A percentile compares a stretch with the other conserved stretches of the same genome.
phyloP scores from a whole-genome alignment of 2,113 vertebrate genomes.

The Phylloscopus whistleri region DNA sequence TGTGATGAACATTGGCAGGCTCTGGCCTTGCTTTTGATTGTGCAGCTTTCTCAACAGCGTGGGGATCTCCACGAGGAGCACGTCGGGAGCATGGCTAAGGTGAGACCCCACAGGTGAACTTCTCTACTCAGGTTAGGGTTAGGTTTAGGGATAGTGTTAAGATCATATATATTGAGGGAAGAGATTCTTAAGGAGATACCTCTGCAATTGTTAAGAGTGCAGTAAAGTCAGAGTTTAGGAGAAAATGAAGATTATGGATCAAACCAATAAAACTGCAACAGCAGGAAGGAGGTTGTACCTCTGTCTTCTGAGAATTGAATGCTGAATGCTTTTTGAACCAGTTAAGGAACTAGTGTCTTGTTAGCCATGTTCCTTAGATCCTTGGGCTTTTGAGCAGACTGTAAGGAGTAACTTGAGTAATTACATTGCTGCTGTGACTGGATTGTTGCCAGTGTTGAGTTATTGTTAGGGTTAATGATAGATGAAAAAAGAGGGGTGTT shows the following conservation, averaged over 20 bases:
- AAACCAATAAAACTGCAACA: neutral
- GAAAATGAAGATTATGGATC: neutral
- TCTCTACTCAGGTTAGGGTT: neutral
- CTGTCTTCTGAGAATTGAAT: neutral
- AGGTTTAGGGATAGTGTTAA: neutral
- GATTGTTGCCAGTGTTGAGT: neutral
- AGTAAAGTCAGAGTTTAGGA: neutral
- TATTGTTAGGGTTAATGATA: neutral
- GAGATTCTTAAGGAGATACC: neutral
- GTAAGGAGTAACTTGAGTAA: neutral
- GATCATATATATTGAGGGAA: neutral
- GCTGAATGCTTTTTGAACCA: neutral
- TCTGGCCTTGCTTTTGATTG: neutral
- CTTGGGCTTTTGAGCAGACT: neutral
- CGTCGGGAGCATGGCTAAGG: neutral
- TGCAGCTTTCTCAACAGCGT: neutral
- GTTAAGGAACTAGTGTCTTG: neutral
- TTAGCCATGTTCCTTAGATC: neutral
- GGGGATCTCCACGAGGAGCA: neutral
- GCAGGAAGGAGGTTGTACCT: neutral
- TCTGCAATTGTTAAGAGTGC: neutral
- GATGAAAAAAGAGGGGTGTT: neutral
- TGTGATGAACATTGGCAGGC: accelerated
- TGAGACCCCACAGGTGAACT: neutral
- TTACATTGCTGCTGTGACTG: neutral